These are phyloP conservation scores for Epirrhoe tristata DNA, from an alignment of 2,888 invertebrate genomes.

Conservation along the genomic window DNA sequence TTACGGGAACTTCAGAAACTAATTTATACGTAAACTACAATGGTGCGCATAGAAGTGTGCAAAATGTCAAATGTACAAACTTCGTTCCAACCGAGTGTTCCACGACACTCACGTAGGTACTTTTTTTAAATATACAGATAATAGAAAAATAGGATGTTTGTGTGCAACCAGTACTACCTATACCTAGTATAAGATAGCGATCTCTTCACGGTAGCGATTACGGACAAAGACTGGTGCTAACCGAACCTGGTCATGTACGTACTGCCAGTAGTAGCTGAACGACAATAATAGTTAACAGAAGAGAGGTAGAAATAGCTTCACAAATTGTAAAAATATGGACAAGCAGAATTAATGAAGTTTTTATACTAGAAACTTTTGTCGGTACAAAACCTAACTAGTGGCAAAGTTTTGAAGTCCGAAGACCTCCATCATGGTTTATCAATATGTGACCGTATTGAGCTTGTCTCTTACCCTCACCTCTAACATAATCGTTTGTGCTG, in stretches of 20 bases:
- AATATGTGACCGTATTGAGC: too few species aligned
- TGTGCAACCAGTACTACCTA: conserved; percentile 53
- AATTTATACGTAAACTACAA: too few species aligned
- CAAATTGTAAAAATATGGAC: not conserved
- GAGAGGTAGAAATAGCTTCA: not conserved
- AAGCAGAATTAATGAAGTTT: too few species aligned
- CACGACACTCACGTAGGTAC: not conserved
- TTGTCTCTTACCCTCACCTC: too few species aligned
- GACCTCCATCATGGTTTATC: too few species aligned
- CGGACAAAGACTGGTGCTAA: conserved; percentile 62
- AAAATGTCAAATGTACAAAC: not conserved
- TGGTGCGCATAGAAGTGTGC: too few species aligned
- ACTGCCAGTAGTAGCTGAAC: conserved; percentile 8
- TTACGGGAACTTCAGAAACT: too few species aligned
- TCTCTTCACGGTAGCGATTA: conserved; percentile 70
- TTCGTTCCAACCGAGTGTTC: not conserved
- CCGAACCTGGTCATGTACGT: conserved; percentile 23
- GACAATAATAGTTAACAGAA: not conserved
- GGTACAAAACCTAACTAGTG: too few species aligned
- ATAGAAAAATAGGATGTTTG: conserved; percentile 1
- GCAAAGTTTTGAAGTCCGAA: too few species aligned
- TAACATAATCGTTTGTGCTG: too few species aligned
- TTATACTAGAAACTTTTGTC: too few species aligned
- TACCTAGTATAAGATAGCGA: conserved; percentile 55
- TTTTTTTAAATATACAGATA: too few species aligned